phyloP scores from a whole-genome alignment of 2,113 vertebrate species.

The Boulengeromyrus knoepffleri region DNA sequence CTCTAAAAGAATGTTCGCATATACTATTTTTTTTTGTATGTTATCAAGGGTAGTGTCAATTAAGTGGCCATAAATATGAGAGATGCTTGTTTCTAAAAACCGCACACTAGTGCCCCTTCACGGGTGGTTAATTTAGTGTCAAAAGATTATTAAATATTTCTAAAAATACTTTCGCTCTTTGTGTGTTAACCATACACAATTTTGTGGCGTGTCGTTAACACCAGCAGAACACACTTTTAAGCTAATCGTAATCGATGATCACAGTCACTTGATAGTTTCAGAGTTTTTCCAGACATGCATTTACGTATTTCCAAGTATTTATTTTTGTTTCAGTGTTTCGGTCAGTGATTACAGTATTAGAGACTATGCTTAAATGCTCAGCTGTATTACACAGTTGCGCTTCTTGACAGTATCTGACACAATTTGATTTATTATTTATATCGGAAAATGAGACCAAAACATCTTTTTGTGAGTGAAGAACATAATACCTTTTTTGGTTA shows the following conservation, averaged over 20 bases:
- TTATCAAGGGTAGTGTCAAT: slow-evolving; percentile 59
- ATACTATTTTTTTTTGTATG: slow-evolving; percentile 41
- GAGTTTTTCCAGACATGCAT: not conserved
- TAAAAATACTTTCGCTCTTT: slow-evolving; percentile 40
- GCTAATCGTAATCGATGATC: slow-evolving; percentile 20
- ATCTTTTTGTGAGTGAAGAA: not conserved
- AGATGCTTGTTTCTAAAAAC: slow-evolving; percentile 58
- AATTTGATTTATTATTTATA: not conserved
- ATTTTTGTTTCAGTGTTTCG: not conserved
- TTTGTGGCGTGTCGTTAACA: slow-evolving; percentile 29
- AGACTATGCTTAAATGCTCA: not conserved
- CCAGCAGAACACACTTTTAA: slow-evolving; percentile 4
- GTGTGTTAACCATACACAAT: slow-evolving; percentile 41
- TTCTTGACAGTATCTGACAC: not conserved
- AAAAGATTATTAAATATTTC: slow-evolving; percentile 60
- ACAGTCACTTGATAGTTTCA: not conserved
- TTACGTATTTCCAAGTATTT: not conserved
- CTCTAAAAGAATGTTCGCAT: slow-evolving; percentile 41
- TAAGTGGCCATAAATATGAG: slow-evolving; percentile 59
- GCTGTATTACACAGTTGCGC: not conserved
- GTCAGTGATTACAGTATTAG: not conserved
- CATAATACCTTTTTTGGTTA: not conserved
- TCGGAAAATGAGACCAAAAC: not conserved
- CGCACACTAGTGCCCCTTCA: slow-evolving; percentile 59
- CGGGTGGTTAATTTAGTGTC: slow-evolving; percentile 62